Percentiles rank a stretch among this genome's conserved stretches.
phyloP scores from a whole-genome alignment of 1,140 invertebrate genomes.

The Maniola jurtina region DNA sequence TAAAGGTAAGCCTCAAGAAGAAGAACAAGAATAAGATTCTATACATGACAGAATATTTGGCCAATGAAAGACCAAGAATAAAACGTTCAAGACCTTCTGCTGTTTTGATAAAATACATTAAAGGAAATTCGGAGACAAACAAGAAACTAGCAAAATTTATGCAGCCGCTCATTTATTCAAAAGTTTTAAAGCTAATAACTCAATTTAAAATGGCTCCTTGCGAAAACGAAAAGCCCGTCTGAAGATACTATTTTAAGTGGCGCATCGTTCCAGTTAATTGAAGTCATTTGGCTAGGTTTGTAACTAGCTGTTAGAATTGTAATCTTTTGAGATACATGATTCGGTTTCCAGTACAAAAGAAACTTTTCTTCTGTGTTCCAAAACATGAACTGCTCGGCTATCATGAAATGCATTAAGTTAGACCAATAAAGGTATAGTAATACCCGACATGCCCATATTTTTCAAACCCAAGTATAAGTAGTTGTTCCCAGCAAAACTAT shows the following conservation, averaged over 20 bases:
- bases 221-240: neutral
- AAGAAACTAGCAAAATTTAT: conserved; percentile 5
- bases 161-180: neutral
- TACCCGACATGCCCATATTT: neutral
- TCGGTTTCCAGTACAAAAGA: neutral
- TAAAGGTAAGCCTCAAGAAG: too few species aligned
- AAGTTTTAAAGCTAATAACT: conserved; percentile 9
- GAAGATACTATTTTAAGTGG: conserved; percentile 12
- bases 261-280: conserved; percentile 6
- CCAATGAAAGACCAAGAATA: too few species aligned
- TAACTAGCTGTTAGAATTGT: conserved; percentile 3
- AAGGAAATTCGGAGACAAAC: neutral
- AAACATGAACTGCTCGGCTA: too few species aligned
- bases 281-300: conserved; percentile 3
- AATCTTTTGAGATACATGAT: neutral
- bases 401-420: too few species aligned
- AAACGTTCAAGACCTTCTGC: too few species aligned
- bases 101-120: neutral
- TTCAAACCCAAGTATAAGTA: neutral
- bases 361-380: neutral
- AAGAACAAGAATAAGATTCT: too few species aligned
- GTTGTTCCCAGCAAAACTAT: neutral
- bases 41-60: too few species aligned
- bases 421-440: too few species aligned
- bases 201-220: conserved; percentile 14